These are phyloP conservation scores for Bombyx mandarina DNA, from an alignment of 1,140 invertebrate genomes.

Conservation along the genomic window DNA sequence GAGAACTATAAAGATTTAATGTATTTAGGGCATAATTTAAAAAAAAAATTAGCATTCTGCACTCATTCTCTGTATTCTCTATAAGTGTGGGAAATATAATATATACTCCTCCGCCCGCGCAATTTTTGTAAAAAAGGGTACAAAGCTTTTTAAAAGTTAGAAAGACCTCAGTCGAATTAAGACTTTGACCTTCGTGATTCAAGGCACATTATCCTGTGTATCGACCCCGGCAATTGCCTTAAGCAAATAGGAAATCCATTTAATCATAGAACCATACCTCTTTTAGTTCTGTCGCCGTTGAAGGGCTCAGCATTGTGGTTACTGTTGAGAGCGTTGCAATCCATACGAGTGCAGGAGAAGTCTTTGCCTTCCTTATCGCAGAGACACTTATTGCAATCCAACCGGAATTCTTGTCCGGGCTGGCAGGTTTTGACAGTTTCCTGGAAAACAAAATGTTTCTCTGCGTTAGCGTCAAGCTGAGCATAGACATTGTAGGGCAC, in stretches of 20 bases:
- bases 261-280: constrained; percentile 34
- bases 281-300: constrained; percentile 28
- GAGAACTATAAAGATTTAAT: too few species aligned
- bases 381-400: constrained; percentile 68
- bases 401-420: constrained; percentile 55
- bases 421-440: constrained; percentile 37
- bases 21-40: too few species aligned
- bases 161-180: neutral
- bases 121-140: too few species aligned
- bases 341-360: constrained; percentile 62
- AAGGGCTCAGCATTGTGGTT: constrained; percentile 28
- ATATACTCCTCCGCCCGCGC: too few species aligned
- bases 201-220: neutral
- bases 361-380: constrained; percentile 56
- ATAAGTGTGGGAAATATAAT: too few species aligned
- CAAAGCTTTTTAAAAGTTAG: neutral
- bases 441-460: too few species aligned
- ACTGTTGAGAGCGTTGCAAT: constrained; percentile 45
- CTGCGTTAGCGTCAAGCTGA: too few species aligned
- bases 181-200: neutral
- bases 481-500: too few species aligned
- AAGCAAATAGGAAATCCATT: neutral
- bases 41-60: too few species aligned
- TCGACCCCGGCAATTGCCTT: neutral
- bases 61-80: too few species aligned